These are phyloP conservation scores for Melozone crissalis DNA, from an alignment of 2,113 vertebrate species.

Conservation along the genomic window DNA sequence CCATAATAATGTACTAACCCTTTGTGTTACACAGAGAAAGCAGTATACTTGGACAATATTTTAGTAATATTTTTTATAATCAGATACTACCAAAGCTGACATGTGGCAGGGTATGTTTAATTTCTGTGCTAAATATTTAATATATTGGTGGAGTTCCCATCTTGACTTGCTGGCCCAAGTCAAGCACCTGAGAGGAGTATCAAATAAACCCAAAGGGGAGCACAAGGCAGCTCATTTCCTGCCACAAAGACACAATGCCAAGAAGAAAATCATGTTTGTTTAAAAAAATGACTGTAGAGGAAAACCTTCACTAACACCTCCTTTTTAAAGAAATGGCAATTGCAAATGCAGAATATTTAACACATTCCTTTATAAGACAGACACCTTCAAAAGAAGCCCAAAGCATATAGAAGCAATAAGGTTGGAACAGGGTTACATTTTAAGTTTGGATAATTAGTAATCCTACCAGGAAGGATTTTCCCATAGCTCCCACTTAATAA, in stretches of 20 bases:
- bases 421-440: background rate
- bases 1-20: background rate
- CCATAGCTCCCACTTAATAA: slow-evolving; percentile 18
- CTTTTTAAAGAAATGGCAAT: background rate
- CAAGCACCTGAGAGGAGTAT: background rate
- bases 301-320: background rate
- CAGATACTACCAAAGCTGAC: background rate
- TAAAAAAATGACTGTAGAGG: background rate
- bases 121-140: background rate
- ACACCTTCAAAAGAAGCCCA: background rate
- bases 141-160: background rate
- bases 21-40: background rate
- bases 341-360: background rate
- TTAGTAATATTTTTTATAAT: background rate
- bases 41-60: background rate
- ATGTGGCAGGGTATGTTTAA: background rate
- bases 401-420: background rate
- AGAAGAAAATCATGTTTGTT: background rate
- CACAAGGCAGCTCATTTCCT: background rate
- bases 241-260: background rate
- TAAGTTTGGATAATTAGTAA: slow-evolving; percentile 28
- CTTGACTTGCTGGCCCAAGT: background rate
- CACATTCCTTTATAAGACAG: background rate
- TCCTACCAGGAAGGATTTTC: slow-evolving; percentile 30
- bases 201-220: background rate